A percentile compares a stretch with the other conserved stretches of the same genome.
Conservation (phyloP, 2,113 vertebrate genomes). For the Bujurquina vittata region DNA sequence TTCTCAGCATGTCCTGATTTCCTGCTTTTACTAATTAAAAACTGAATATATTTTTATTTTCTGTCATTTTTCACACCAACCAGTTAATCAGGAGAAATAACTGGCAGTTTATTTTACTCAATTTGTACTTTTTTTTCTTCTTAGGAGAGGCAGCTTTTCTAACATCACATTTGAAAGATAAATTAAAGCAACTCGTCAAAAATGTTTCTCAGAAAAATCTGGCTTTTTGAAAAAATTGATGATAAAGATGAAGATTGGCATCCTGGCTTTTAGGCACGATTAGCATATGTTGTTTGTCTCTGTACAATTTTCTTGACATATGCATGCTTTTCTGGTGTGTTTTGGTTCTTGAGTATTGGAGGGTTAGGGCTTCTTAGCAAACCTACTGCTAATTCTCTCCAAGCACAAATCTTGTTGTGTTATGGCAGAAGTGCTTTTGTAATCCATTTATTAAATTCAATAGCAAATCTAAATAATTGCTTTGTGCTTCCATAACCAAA, state of each 20-base stretch:
- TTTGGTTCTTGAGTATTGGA: background rate
- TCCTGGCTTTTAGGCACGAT: background rate
- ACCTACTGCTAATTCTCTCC: background rate
- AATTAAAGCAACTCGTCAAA: background rate
- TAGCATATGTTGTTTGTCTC: background rate
- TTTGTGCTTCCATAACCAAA: conserved; percentile 13
- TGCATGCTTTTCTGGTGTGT: background rate
- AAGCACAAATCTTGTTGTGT: background rate
- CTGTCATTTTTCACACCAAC: background rate
- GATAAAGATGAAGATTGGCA: background rate
- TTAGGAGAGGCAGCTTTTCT: background rate
- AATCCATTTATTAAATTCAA: background rate
- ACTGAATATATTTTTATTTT: background rate
- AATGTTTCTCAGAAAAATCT: background rate
- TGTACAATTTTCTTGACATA: background rate
- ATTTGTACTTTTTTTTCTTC: background rate
- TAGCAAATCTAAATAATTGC: conserved; percentile 1
- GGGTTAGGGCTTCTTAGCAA: background rate
- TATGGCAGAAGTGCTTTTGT: background rate
- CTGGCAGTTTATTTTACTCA: background rate
- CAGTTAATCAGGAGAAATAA: background rate
- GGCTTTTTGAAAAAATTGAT: background rate
- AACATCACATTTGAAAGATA: background rate
- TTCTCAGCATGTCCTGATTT: background rate
- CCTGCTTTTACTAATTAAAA: background rate